Evolutionary conservation across 2,113 vertebrate species (phyloP).

Genomic region (Talpa occidentalis): DNA sequence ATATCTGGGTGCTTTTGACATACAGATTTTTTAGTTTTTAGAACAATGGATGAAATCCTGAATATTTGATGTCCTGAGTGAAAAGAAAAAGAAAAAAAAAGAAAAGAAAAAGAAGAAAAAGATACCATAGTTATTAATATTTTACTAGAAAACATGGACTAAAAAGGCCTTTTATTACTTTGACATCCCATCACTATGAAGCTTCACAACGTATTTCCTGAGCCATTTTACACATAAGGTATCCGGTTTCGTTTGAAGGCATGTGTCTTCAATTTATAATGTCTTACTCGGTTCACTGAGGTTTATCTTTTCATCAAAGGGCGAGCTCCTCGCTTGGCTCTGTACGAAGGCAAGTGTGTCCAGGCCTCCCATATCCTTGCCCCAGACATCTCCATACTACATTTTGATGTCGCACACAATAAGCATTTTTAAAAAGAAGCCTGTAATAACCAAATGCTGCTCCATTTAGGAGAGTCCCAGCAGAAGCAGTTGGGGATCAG

Average conservation of each 20-base stretch:
- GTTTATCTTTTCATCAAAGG: conserved; percentile 43
- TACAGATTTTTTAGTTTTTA: neutral
- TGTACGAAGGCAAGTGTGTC: neutral
- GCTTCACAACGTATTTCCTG: neutral
- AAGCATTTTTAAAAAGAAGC: neutral
- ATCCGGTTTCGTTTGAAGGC: conserved; percentile 3
- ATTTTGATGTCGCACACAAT: neutral
- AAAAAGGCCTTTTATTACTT: neutral
- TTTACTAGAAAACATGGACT: neutral
- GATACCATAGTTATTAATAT: neutral
- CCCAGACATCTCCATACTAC: neutral
- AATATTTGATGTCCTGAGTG: neutral
- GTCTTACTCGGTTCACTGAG: neutral
- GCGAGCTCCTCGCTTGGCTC: neutral
- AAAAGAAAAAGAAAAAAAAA: neutral
- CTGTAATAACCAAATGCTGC: neutral
- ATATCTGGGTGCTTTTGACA: neutral
- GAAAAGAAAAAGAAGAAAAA: neutral
- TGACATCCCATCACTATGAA: neutral
- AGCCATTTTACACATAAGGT: neutral
- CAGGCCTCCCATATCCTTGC: neutral
- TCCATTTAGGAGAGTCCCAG: neutral
- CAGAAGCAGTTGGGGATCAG: conserved; percentile 29
- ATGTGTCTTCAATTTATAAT: conserved; percentile 44
- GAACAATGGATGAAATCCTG: neutral